Evolutionary conservation across 2,797 vertebrate species (phyloP), one percentile per base, ranked within the genome.

Genomic region (Eleutherodactylus coqui): DNA sequence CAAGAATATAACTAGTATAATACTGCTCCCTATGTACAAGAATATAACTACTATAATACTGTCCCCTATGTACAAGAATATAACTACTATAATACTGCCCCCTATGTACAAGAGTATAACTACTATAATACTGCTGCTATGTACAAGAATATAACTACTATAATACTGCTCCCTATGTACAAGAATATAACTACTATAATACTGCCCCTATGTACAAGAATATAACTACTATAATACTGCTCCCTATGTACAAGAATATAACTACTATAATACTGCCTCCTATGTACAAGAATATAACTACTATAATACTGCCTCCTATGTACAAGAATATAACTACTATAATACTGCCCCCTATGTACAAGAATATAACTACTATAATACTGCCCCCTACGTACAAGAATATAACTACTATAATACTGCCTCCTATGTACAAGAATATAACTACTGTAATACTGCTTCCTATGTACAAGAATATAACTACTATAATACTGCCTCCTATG

Each of bases 381-480:
- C 60, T 64, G 29, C 60, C 11, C 5, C 29, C 29, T 64, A 64
- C 34, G 29, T 64, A 32, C 29, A 64, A 17, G 32, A 36, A 34
- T 67, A 67, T 67, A 60, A 60, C 58, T 60, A 60, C 58, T 60
- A 55, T 55, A 60, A 60, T 60, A 60, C 62, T 36, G 29, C 14
- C 3, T n/a, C 17, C 64, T 24, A 32, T 64, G 29, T 64, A 64
- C 62, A 67, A 67, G 62, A 67, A 67, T 67, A 67, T 67, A 64
- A 64, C 60, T 64, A 34, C 60, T 64, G 34, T 64, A 67, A 67
- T 67, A 67, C 62, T 36, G 32, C 62, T 19, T 32, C 62, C n/a
- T 67, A 67, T 67, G 32, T 67, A 67, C 62, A 67, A 36, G 62
- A 67, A 67, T 67, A 67, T 67, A 67, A 36, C 60, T 64, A 64